These are phyloP conservation scores for Henricia sp. DNA, from an alignment of 53 echinoderm and acorn worm species.

Conservation along the genomic window DNA sequence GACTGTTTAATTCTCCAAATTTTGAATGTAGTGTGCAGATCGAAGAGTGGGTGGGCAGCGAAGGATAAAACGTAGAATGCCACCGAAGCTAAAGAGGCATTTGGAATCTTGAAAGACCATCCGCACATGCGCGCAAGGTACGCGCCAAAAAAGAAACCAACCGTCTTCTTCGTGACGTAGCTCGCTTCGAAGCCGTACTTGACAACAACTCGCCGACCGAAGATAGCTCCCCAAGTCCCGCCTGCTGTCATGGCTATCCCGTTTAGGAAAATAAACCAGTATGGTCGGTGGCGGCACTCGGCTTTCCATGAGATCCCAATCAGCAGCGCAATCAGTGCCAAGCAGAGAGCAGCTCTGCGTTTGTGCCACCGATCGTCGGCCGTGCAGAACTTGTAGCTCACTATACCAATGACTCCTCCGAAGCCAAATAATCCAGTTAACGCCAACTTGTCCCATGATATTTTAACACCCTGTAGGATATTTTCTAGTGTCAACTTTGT, in stretches of 20 bases:
- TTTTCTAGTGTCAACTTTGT: neutral
- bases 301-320: neutral
- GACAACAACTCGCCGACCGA: slow-evolving; percentile 21
- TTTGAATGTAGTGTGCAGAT: slow-evolving; percentile 19
- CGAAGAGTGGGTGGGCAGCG: slow-evolving; percentile 12
- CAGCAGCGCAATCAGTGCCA: neutral
- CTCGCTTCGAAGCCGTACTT: slow-evolving; percentile 26
- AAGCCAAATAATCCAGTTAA: neutral
- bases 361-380: slow-evolving; percentile 1
- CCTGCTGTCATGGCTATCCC: neutral
- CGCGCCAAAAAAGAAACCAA: slow-evolving; percentile 2
- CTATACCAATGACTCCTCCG: neutral
- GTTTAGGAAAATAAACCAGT: slow-evolving; percentile 35
- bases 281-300: neutral
- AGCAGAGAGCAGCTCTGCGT: neutral
- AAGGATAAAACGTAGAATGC: slow-evolving; percentile 7
- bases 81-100: neutral
- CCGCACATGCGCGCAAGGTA: slow-evolving; percentile 5
- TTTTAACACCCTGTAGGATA: neutral
- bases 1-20: slow-evolving; percentile 13
- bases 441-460: neutral
- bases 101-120: slow-evolving; percentile 16
- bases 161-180: slow-evolving; percentile 19
- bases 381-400: neutral
- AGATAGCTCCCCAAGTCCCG: slow-evolving; percentile 5